Conservation (phyloP, 2,113 vertebrate genomes). For the Festucalex cinctus region DNA sequence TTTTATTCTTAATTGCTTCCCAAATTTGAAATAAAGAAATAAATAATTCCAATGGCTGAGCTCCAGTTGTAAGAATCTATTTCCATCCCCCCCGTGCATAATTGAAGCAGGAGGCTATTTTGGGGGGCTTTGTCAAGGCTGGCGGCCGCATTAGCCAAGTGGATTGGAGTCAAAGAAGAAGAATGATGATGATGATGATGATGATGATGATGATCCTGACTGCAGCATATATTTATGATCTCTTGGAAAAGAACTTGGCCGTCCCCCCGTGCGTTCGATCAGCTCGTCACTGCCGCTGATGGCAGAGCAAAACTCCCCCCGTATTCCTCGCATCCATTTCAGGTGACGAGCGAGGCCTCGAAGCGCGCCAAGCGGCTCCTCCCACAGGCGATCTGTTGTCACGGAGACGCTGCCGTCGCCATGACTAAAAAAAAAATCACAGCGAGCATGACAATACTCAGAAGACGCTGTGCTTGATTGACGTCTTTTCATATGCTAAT, state of each 20-base stretch:
- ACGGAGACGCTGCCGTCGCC: not conserved
- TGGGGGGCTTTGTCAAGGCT: conserved; percentile 48
- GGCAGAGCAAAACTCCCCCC: conserved; percentile 11
- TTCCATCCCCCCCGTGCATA: conserved; percentile 58
- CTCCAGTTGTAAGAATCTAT: conserved; percentile 44
- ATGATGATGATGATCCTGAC: conserved; percentile 63
- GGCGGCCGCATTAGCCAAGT: conserved; percentile 46
- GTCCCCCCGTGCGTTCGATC: conserved; percentile 26
- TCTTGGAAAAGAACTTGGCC: conserved; percentile 31
- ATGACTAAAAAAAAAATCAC: conserved; percentile 30
- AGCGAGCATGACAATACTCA: conserved; percentile 33
- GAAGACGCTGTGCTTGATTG: conserved; percentile 23
- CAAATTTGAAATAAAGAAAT: not conserved
- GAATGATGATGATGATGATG: conserved; percentile 60
- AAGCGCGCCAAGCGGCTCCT: conserved; percentile 15
- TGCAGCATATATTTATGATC: conserved; percentile 49
- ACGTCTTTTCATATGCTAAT: conserved; percentile 30
- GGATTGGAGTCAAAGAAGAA: conserved; percentile 51
- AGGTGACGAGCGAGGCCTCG: conserved; percentile 20
- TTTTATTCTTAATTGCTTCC: not conserved
- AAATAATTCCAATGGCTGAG: not conserved
- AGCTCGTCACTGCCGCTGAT: conserved; percentile 19
- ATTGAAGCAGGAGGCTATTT: conserved; percentile 64
- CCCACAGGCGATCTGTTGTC: conserved; percentile 37
- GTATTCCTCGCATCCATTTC: conserved; percentile 11